Evolutionary conservation across 2,888 invertebrate genomes (phyloP).

Genomic region (Galeruca laticollis): DNA sequence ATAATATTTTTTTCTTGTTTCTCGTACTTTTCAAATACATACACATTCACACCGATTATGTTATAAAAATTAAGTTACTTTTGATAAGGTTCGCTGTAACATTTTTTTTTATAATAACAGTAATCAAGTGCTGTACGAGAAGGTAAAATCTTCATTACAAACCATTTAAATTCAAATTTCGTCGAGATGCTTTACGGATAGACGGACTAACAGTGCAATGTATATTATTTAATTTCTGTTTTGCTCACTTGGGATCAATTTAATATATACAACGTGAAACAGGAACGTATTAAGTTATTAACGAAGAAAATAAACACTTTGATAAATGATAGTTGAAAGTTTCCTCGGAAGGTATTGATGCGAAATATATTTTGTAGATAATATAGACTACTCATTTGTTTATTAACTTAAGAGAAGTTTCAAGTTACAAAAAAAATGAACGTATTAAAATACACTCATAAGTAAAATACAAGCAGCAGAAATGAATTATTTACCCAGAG

Average conservation of each 20-base stretch:
- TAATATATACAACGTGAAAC: slow-evolving; percentile 36
- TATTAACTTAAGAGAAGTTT: too few species aligned
- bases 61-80: slow-evolving; percentile 40
- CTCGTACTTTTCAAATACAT: too few species aligned
- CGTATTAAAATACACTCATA: too few species aligned
- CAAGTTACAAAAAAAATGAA: too few species aligned
- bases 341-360: too few species aligned
- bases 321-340: too few species aligned
- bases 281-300: background rate
- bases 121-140: slow-evolving; percentile 27
- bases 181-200: slow-evolving; percentile 35
- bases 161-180: slow-evolving; percentile 40
- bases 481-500: too few species aligned
- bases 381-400: too few species aligned
- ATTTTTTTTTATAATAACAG: slow-evolving; percentile 36
- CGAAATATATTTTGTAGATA: too few species aligned
- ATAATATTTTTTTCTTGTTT: background rate
- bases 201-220: slow-evolving; percentile 33
- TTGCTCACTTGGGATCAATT: slow-evolving; percentile 28
- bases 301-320: background rate
- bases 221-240: slow-evolving; percentile 41
- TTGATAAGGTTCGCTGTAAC: slow-evolving; percentile 29
- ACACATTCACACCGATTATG: too few species aligned
- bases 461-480: too few species aligned
- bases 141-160: slow-evolving; percentile 32